phyloP scores from a whole-genome alignment of 1,140 invertebrate genomes.

The Carposina sasakii region DNA sequence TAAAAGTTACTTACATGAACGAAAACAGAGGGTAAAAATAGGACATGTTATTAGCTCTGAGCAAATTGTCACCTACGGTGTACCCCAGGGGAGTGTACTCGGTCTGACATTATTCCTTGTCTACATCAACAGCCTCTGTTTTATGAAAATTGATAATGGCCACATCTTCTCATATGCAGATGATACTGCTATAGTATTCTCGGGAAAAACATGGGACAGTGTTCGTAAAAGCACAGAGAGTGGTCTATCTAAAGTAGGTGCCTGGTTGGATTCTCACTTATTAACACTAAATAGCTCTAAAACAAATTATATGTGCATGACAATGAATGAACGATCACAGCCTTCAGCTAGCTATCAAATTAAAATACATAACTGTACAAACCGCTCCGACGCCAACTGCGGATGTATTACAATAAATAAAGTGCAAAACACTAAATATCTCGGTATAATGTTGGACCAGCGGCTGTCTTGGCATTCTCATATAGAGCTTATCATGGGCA shows the following conservation, averaged over 20 bases:
- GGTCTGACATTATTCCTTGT: constrained; percentile 19
- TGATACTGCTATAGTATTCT: constrained; percentile 8
- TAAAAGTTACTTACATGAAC: neutral
- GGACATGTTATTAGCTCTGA: neutral
- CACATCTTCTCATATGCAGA: constrained; percentile 4
- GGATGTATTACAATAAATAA: neutral
- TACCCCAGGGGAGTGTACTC: constrained; percentile 14
- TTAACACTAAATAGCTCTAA: neutral
- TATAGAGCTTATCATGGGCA: neutral
- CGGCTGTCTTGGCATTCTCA: neutral
- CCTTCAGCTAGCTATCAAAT: neutral
- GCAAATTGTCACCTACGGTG: neutral
- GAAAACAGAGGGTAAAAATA: neutral
- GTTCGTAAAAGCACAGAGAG: neutral
- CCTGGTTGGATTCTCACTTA: neutral
- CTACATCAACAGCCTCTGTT: constrained; percentile 18
- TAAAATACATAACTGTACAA: constrained; percentile 7
- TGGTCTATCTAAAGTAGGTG: neutral
- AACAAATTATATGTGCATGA: constrained; percentile 11
- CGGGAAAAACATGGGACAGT: neutral
- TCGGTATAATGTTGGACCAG: constrained; percentile 6
- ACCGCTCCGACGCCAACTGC: neutral
- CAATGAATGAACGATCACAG: neutral
- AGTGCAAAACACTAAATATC: constrained; percentile 3
- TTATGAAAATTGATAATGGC: neutral